Evolutionary conservation across 2,113 vertebrate genomes (phyloP), one percentile per base, ranked within the genome.

Genomic region (Mobula hypostoma): DNA sequence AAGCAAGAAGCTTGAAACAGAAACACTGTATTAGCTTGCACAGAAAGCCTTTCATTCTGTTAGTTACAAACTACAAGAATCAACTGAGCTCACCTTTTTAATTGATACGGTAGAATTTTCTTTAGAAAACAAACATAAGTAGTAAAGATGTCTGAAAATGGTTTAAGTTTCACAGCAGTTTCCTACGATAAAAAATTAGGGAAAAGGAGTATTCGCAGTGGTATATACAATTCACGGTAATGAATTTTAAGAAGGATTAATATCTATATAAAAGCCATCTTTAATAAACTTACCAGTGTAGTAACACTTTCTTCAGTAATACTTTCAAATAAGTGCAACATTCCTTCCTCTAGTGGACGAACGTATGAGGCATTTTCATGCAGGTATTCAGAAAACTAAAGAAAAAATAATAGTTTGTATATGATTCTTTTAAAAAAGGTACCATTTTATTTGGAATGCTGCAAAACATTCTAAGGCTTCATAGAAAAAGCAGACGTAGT

Each of bases 71-170:
- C 1, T 27, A 94, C 95, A 94, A 95, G 95, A 94, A 94, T 78
- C 80, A 94, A 94, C 4, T 0, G 24, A 94, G 96, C 95, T 29
- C 97, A 99, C 99, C 99, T 99, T 97, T 98, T 99, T 94, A 99
- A 97, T 95, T 99, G 99, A 94, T 99, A 99, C 7, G 99, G 99
- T 95, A 99, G 98, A 95, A 99, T 98, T 97, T 99, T 99, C 95
- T 97, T 98, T 96, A 99, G 98, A 95, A 99, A 99, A 94, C 96
- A 94, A 76, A 97, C 96, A 94, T 99, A 99, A 36, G 97, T 97
- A 76, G 97, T 96, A 96, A 99, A 98, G 94, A 98, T 96, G 94
- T 98, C 97, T 94, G 98, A 98, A 94, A 99, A 99, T 82, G 95
- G 95, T 96, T 98, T 98, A 96, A 99, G 97, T 95, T 98, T 98